phyloP scores from a whole-genome alignment of 2,888 invertebrate species.

The Callyntrura guangdongensis region DNA sequence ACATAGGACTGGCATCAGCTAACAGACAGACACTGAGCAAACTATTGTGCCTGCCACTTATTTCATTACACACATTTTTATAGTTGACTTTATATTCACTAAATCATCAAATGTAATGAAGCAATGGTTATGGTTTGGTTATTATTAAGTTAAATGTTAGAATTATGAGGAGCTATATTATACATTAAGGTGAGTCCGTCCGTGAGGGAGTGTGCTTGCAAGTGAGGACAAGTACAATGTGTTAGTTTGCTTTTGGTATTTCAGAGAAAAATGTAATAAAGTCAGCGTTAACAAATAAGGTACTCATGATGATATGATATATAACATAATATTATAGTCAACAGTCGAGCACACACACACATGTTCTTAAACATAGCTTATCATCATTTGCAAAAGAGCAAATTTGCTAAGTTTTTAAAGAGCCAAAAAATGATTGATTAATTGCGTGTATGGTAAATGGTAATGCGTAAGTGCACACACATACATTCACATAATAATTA shows the following conservation, averaged over 20 bases:
- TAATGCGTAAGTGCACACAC: not conserved
- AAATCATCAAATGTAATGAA: not conserved
- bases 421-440: constrained; percentile 16
- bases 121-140: not conserved
- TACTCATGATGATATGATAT: too few relatives aligned
- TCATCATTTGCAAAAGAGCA: too few relatives aligned
- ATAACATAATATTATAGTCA: too few relatives aligned
- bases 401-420: too few relatives aligned
- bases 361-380: too few relatives aligned
- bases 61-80: constrained; percentile 14
- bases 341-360: too few relatives aligned
- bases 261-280: not conserved
- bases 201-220: not conserved
- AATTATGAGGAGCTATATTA: not conserved
- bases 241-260: not conserved
- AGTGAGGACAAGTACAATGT: too few relatives aligned
- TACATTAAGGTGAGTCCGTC: not conserved
- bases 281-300: too few relatives aligned
- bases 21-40: not conserved
- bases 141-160: not conserved
- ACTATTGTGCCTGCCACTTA: not conserved
- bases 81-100: constrained; percentile 34
- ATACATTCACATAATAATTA: not conserved
- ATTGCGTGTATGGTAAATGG: not conserved
- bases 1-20: not conserved